Percentiles rank a stretch among this genome's conserved stretches.
Conservation (phyloP, 2,888 invertebrate species). For the Orthonychiurus folsomi region DNA sequence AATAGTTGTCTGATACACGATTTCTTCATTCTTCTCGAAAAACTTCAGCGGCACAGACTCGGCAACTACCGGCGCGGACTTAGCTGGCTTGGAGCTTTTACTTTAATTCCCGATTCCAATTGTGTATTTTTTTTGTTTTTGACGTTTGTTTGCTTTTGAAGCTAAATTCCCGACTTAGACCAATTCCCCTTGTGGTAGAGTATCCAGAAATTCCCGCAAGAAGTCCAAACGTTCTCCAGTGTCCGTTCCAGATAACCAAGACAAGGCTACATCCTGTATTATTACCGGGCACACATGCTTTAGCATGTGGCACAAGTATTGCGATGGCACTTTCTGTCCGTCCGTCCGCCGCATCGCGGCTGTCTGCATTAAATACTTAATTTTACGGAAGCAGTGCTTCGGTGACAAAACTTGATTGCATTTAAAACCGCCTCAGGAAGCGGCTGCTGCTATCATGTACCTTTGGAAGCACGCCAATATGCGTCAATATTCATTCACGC, state of each 20-base stretch:
- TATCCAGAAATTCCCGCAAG: neutral
- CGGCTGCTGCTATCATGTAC: no score
- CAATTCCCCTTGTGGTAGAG: constrained; percentile 5
- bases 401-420: no score
- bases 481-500: no score
- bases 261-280: no score
- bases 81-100: neutral
- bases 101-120: neutral
- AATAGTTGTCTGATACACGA: neutral
- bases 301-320: no score
- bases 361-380: no score
- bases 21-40: neutral
- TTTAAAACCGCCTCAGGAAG: no score
- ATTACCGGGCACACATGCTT: no score
- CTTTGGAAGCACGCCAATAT: no score
- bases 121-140: neutral
- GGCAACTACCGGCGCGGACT: neutral
- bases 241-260: neutral
- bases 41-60: constrained; percentile 12
- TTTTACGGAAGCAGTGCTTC: no score
- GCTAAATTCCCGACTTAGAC: neutral
- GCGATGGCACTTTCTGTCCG: no score
- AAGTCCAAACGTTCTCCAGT: neutral
- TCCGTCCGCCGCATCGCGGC: no score
- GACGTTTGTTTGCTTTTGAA: neutral